Base-by-base conservation (phyloP, 2,113 vertebrate genomes). In the Chaenogobius annularis region DNA sequence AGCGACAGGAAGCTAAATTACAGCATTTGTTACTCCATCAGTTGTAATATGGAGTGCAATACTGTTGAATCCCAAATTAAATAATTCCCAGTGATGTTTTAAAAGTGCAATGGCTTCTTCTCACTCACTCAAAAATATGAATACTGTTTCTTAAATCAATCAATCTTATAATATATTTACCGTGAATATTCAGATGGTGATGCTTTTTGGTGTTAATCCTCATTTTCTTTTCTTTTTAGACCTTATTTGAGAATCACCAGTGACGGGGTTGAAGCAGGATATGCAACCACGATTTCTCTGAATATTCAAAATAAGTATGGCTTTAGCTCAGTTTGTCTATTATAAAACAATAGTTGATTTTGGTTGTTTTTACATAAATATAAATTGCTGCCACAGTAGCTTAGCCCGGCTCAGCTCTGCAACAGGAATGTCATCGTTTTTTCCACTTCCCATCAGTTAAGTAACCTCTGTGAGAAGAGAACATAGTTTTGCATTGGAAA, bases 391-490 rank as follows among this genome's bases (percentile, higher is more conserved):
- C 69, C 23, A 19, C 64, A 74, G 15, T 65, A 78, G 79, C 78
- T 74, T 69, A 77, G 71, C 65, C 47, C 77, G 69, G 74, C 69
- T 46, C 78, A 74, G 79, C 69, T 48, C 76, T 7, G 72, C 84
- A 72, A 78, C 50, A 65, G 68, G 69, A 83, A 84, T 63, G 72
- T 79, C 15, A 12, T 66, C 72, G 44, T 71, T 62, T 74, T 11
- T 20, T 44, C 19, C 48, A 58, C 22, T 56, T n/a, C 40, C 66
- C 22, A 1, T 73, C 67, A 79, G 52, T 22, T 40, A 70, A 68
- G 35, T 70, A 3, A 79, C 37, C 69, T 67, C 26, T 61, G 77
- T 61, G 64, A 54, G 56, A 70, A 74, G 66, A 81, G 37, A 69
- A 44, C 52, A 15, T 78, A 0, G 22, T 65, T 71, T 64, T 68